Conservation (phyloP, 2,113 vertebrate species). For the Nesoenas mayeri region DNA sequence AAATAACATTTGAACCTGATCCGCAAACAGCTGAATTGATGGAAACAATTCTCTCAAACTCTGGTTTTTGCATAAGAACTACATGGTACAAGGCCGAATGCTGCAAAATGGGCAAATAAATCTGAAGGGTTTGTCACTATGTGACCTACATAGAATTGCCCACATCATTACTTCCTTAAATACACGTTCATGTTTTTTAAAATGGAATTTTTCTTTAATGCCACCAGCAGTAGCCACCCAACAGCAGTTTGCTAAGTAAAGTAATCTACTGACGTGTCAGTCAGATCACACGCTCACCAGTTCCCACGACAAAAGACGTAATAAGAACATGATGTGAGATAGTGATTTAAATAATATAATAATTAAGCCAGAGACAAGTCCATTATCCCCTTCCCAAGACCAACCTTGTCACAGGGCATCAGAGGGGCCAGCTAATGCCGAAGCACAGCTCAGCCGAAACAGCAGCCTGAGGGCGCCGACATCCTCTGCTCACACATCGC, state of each 20-base stretch:
- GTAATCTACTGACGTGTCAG: background rate
- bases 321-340: background rate
- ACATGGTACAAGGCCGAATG: background rate
- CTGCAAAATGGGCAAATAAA: background rate
- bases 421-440: constrained; percentile 11
- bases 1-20: background rate
- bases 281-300: background rate
- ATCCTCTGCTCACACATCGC: background rate
- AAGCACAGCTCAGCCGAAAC: constrained; percentile 23
- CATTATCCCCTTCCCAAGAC: constrained; percentile 42
- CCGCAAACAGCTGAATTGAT: background rate
- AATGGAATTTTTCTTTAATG: background rate
- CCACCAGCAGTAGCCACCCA: background rate
- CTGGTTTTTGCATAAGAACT: background rate
- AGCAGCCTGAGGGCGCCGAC: constrained; percentile 21
- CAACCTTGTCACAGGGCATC: constrained; percentile 49
- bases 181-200: background rate
- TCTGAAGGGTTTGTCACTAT: background rate
- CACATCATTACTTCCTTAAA: background rate
- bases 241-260: background rate
- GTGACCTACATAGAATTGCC: background rate
- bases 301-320: background rate
- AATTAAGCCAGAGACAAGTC: constrained; percentile 15
- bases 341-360: background rate
- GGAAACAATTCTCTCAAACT: background rate